Evolutionary conservation across 2,888 invertebrate species (phyloP).

Genomic region (Drosophila pullipes): DNA sequence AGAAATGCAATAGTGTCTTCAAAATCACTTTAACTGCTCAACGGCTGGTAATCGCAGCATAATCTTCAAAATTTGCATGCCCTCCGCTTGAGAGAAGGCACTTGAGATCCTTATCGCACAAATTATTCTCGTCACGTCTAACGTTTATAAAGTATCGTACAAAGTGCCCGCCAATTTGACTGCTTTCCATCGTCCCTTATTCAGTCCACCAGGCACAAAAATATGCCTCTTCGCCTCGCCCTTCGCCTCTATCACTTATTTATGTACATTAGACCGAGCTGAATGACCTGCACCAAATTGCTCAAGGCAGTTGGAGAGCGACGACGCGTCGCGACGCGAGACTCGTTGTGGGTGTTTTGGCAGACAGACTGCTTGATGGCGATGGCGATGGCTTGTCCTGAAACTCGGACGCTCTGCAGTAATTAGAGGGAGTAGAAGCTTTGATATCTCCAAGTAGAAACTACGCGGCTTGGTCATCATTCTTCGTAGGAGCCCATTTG

Average conservation of each 20-base stretch:
- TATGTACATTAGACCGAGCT: conserved; percentile 60
- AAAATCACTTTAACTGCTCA: conserved; percentile 78
- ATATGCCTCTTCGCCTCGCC: conserved; percentile 19
- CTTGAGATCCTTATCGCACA: conserved; percentile 80
- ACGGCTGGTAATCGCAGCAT: conserved; percentile 82
- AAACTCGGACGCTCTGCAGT: conserved; percentile 56
- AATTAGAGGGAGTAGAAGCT: conserved; percentile 68
- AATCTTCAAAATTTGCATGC: conserved; percentile 84
- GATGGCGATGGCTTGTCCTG: conserved; percentile 47
- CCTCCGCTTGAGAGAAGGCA: conserved; percentile 65
- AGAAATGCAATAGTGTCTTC: conserved; percentile 25
- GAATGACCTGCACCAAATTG: conserved; percentile 67
- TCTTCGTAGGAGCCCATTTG: conserved; percentile 59
- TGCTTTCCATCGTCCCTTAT: conserved; percentile 34
- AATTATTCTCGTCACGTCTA: conserved; percentile 84
- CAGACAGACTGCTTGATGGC: conserved; percentile 47
- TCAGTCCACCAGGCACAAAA: conserved; percentile 23
- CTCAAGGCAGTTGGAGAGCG: conserved; percentile 55
- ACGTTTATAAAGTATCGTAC: conserved; percentile 62
- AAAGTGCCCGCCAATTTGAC: conserved; percentile 72
- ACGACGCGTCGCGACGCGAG: conserved; percentile 51
- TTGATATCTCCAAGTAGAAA: conserved; percentile 64
- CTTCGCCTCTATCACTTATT: conserved; percentile 13
- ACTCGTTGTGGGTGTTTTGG: conserved; percentile 71
- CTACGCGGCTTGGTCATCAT: conserved; percentile 50